Evolutionary conservation across 1,140 invertebrate species (phyloP), one percentile per base, ranked within the genome.

Genomic region (Gerris buenoi): DNA sequence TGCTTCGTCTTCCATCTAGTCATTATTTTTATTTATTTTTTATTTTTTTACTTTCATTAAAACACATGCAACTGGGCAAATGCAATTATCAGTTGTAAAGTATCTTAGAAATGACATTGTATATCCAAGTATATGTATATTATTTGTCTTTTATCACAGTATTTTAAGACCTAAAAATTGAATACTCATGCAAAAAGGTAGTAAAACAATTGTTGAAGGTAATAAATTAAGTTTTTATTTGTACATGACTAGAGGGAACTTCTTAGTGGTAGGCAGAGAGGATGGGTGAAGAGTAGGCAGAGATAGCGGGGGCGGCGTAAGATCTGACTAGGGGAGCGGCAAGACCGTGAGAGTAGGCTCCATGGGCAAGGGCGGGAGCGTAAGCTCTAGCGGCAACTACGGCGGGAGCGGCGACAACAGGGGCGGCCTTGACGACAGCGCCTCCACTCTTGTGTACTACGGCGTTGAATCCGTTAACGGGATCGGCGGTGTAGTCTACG

Each of bases 381-480:
- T 60, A 60, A 5, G 58, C 5, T 22, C 58, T 60, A 22, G 15
- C 23, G 15, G 58, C 58, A 60, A 13, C 3, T 22, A 60, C 58
- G 5, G 58, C 15, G 23, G 58, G 15, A 60, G 58, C 58, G 33
- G 33, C 33, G 18, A 18, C 33, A 18, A 46, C 33, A 18, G 33
- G 33, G 18, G 33, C 33, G 33, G 33, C 33, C 5, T 46, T 5
- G 18, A 18, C 33, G 5, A 46, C 33, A 46, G 33, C 33, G 25
- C 73, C 75, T 67, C 67, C 63, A 25, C 5, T 13, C 22, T 60
- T 60, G 58, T 60, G 58, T 15, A 72, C 73, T 23, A 71, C 74
- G 62, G 75, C 73, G 60, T 74, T 58, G 61, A 75, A 65, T 57
- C 73, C 72, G 58, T 73, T 71, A 67, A 76, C 58, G 15, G 58